Percentiles rank a stretch among this genome's conserved stretches.
phyloP scores from a whole-genome alignment of 1,140 invertebrate species.

The Pissodes strobi region DNA sequence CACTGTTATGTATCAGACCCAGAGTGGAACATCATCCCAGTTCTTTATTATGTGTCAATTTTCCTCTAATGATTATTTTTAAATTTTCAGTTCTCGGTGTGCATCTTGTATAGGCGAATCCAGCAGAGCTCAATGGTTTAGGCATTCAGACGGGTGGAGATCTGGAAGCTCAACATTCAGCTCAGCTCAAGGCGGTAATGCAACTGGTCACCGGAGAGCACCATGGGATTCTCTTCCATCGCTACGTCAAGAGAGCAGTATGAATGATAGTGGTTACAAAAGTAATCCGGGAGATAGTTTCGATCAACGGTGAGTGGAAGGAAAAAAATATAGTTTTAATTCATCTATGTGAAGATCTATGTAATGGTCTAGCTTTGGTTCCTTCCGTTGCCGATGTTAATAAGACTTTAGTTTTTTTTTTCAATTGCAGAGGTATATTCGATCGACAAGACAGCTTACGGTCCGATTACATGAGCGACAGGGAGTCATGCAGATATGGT shows the following conservation, averaged over 20 bases:
- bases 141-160: conserved; percentile 84
- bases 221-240: conserved; percentile 85
- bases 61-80: too few species aligned
- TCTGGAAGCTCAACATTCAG: conserved; percentile 74
- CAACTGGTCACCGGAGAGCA: conserved; percentile 67
- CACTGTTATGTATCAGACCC: too few species aligned
- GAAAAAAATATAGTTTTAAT: not conserved
- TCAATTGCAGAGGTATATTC: conserved; percentile 72
- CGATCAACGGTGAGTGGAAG: conserved; percentile 71
- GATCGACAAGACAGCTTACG: conserved; percentile 88
- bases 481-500: conserved; percentile 79
- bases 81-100: conserved; percentile 66
- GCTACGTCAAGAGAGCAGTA: conserved; percentile 76
- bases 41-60: too few species aligned
- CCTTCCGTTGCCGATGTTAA: too few species aligned
- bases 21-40: too few species aligned
- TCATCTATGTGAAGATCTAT: too few species aligned
- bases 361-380: too few species aligned
- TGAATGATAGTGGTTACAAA: conserved; percentile 84
- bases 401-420: conserved; percentile 25
- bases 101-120: conserved; percentile 84
- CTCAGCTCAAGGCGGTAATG: conserved; percentile 58
- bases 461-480: conserved; percentile 87
- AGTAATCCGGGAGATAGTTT: conserved; percentile 83
- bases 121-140: conserved; percentile 82